Base-by-base conservation (phyloP, 2,888 invertebrate genomes). In the Aleiodes leptofemur region DNA sequence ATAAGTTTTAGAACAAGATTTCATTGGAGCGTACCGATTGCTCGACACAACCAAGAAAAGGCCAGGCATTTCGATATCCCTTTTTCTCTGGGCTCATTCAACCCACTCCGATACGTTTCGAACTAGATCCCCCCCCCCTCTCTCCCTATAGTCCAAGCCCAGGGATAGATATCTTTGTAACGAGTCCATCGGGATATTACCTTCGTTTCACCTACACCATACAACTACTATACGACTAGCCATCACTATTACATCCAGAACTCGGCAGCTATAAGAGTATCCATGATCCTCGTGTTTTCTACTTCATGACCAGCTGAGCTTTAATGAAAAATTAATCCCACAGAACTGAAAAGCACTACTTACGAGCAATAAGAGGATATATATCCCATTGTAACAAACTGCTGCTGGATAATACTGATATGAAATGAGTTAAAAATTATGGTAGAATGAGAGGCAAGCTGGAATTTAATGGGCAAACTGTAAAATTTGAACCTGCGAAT, bases 1-100 rank as follows among this genome's bases (percentile, higher is more conserved):
- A 84, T 84, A 86, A 86, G 82, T 83, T 83, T 79, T 72, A 81
- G 80, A 83, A 83, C 81, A 81, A 83, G 83, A 83, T 86, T 85
- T 86, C 83, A 86, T 86, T 81, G 83, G 77, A 84, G 79, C 80
- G 80, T 80, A 78, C 81, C 82, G 80, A 85, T 86, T 78, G 81
- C 83, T 77, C 77, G 70, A 38, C 55, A 43, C 69, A 66, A 23
- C 72, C 51, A 53, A 43, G 59, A 68, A 68, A 72, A 69, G 55
- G 66, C 72, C 73, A 71, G 74, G 74, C 71, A 43, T 43, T 73
- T 77, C 78, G 73, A 76, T 78, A 64, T 70, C 73, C 66, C 72
- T 71, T 70, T 78, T 76, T 73, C 76, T 76, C 71, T 23, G 66
- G 53, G 51, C 48, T 14, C 53, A 50, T 68, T 66, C 59, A 69